phyloP scores from a whole-genome alignment of 2,888 invertebrate species.

The Ischnus inquisitorius region DNA sequence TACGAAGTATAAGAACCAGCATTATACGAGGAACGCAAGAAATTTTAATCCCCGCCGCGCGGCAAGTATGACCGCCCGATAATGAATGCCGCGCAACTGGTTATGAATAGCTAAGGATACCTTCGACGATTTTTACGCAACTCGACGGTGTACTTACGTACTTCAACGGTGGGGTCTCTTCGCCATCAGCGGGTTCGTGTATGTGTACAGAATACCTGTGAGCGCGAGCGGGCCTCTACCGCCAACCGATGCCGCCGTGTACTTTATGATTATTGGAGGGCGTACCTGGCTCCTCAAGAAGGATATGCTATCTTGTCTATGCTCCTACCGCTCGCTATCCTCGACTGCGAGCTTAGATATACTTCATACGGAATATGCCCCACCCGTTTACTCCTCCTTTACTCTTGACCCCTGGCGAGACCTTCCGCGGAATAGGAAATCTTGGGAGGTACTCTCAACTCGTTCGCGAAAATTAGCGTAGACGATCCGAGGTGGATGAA shows the following conservation, averaged over 20 bases:
- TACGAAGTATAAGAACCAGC: constrained; percentile 67
- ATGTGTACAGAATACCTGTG: constrained; percentile 49
- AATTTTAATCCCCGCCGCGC: constrained; percentile 76
- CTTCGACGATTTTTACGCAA: constrained; percentile 75
- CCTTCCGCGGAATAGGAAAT: constrained; percentile 62
- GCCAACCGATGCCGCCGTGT: constrained; percentile 69
- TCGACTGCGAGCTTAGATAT: constrained; percentile 33
- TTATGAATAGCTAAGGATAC: constrained; percentile 80
- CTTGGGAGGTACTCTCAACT: constrained; percentile 23
- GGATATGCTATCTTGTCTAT: constrained; percentile 71
- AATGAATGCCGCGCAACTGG: constrained; percentile 82
- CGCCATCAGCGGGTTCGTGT: constrained; percentile 17
- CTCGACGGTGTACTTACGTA: constrained; percentile 73
- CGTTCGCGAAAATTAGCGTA: constrained; percentile 55
- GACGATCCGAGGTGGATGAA: constrained; percentile 24
- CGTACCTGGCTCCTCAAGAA: constrained; percentile 75
- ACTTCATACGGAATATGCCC: constrained; percentile 41
- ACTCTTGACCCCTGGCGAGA: constrained; percentile 57
- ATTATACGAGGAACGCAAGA: constrained; percentile 73
- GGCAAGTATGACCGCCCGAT: constrained; percentile 75
- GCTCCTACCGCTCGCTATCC: constrained; percentile 61
- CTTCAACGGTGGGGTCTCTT: constrained; percentile 58
- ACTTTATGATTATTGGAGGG: constrained; percentile 82
- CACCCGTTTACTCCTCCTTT: constrained; percentile 59
- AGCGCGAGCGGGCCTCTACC: constrained; percentile 60